Conservation (phyloP, 2,797 vertebrate species). For the Pangasius krempfi region DNA sequence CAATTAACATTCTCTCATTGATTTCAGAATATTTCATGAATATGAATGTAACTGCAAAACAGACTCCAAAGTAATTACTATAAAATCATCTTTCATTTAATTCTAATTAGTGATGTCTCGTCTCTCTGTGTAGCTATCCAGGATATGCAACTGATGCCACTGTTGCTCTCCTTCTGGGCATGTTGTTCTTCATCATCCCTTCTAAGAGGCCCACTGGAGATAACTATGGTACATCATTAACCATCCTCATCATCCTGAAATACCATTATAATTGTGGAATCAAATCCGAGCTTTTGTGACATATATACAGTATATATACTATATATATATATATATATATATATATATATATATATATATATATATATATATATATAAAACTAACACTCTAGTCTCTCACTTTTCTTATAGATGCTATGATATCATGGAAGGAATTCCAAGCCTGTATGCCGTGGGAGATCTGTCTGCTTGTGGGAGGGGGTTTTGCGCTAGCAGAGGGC, state of each 20-base stretch:
- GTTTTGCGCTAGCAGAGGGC: conserved; percentile 91
- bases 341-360: too few species aligned
- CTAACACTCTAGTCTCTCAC: conserved; percentile 63
- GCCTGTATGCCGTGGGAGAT: conserved; percentile 92
- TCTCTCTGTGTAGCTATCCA: conserved; percentile 69
- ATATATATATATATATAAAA: too few species aligned
- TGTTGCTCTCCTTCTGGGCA: conserved; percentile 83
- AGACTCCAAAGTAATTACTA: not conserved
- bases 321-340: too few species aligned
- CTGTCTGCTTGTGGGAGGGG: conserved; percentile 88
- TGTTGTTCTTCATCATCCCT: conserved; percentile 88
- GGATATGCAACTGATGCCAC: conserved; percentile 86
- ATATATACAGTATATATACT: too few species aligned
- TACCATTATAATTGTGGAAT: not conserved
- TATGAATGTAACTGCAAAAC: not conserved
- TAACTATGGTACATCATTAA: conserved; percentile 69
- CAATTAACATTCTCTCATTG: not conserved
- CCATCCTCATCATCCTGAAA: not conserved
- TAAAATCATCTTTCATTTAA: conserved; percentile 4
- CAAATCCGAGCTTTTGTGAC: too few species aligned
- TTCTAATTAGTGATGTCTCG: not conserved
- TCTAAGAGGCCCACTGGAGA: conserved; percentile 72
- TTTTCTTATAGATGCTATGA: conserved; percentile 74
- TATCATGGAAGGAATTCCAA: conserved; percentile 93
- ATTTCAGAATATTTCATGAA: not conserved